Evolutionary conservation across 2,113 vertebrate genomes (phyloP), one percentile per base, ranked within the genome.

Genomic region (Ammodytes marinus): DNA sequence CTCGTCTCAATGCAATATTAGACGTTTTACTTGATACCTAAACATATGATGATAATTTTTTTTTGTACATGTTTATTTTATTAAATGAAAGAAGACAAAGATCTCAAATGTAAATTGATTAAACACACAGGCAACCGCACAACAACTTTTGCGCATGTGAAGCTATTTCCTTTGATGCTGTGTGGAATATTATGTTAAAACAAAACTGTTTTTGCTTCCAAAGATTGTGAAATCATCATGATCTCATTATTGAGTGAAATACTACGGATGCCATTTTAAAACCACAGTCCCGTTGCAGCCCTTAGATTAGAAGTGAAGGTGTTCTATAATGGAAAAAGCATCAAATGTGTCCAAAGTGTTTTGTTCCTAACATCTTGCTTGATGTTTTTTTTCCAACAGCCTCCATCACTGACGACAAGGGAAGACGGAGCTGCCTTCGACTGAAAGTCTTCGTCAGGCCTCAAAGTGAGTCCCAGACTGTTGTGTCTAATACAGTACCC

Each of bases 401-500:
- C 75, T 98, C 98, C 84, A 96, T 96, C 0, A 96, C 97, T 46
- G 96, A 96, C 77, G 96, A 96, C 90, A 97, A 96, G 14, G 97
- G 97, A 91, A 96, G 96, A 82, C 94, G 96, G 79, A 97, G 96
- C 94, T 99, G 98, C 92, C 94, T 99, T 87, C 97, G 97, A 91
- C 97, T 99, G 91, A 99, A 96, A 94, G 97, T 99, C 89, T 99
- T 98, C 89, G 98, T 99, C 92, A 96, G 97, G 88, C 97, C 97
- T 86, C 95, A 97, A 92, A 98, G 98, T 99, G 96, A 98, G 98
- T 98, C 82, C 0, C 58, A 4, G 8, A n/a, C 52, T 85, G 68
- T 90, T 84, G 72, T 57, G 73, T 81, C 65, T 72, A 27, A 27
- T 27, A 27, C 27, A 27, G 27, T 27, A 0, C 45, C 15, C 45